Evolutionary conservation across 2,888 invertebrate species (phyloP).

Genomic region (Cylloceria caligata): DNA sequence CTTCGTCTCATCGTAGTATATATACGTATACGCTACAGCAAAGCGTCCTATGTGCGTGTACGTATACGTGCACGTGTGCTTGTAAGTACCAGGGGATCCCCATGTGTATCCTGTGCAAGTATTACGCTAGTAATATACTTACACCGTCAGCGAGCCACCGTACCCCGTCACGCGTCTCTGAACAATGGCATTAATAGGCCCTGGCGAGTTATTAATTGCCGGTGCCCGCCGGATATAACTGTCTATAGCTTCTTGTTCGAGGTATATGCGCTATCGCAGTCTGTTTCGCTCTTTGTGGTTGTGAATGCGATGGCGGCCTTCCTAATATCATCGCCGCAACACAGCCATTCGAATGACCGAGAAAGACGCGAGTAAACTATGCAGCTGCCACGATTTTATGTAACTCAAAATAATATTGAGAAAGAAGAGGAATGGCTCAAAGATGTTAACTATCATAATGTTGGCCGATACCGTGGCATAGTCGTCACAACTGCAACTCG

Average conservation of each 20-base stretch:
- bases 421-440: not conserved
- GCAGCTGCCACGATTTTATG: slow-evolving; percentile 24
- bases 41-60: slow-evolving; percentile 3
- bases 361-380: not conserved
- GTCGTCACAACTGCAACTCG: not conserved
- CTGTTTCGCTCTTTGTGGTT: slow-evolving; percentile 52
- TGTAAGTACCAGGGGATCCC: slow-evolving; percentile 14
- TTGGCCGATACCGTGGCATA: not conserved
- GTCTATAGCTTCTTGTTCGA: slow-evolving; percentile 80
- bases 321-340: slow-evolving; percentile 24
- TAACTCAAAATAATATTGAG: not conserved
- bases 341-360: slow-evolving; percentile 8
- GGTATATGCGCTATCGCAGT: slow-evolving; percentile 45
- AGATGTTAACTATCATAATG: not conserved
- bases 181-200: slow-evolving; percentile 84
- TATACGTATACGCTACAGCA: not conserved
- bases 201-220: slow-evolving; percentile 84
- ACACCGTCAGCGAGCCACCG: slow-evolving; percentile 69
- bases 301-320: slow-evolving; percentile 37
- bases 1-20: not conserved
- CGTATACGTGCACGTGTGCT: not conserved
- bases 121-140: slow-evolving; percentile 42
- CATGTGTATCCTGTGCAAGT: slow-evolving; percentile 44
- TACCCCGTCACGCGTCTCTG: slow-evolving; percentile 84
- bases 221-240: slow-evolving; percentile 83